Conservation (phyloP, 2,888 invertebrate species). For the Hirtodrosophila duncani region DNA sequence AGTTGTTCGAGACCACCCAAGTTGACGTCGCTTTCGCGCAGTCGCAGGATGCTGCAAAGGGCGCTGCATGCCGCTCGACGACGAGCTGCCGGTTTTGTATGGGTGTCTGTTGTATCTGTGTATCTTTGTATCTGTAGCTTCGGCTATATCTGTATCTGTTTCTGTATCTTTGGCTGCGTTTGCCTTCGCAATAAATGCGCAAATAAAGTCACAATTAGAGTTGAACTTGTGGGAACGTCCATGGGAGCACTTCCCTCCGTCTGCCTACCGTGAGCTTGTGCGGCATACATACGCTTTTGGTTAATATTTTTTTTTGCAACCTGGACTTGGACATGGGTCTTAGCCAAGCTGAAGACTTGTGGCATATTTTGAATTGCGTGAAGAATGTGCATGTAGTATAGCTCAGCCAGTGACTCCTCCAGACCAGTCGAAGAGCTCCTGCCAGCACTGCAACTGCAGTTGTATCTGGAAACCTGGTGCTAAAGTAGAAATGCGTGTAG, state of each 20-base stretch:
- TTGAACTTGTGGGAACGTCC: conserved; percentile 69
- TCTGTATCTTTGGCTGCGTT: conserved; percentile 33
- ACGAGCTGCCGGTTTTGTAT: background rate
- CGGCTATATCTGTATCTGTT: conserved; percentile 21
- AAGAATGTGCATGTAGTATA: conserved; percentile 67
- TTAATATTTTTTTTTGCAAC: conserved; percentile 45
- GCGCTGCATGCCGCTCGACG: conserved; percentile 6
- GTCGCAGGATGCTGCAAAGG: conserved; percentile 30
- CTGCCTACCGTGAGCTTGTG: conserved; percentile 27
- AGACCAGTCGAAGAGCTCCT: conserved; percentile 15
- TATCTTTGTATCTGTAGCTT: conserved; percentile 37
- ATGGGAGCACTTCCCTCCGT: too few species aligned
- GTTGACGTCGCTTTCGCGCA: conserved; percentile 52
- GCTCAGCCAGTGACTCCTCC: too few species aligned
- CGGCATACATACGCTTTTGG: conserved; percentile 46
- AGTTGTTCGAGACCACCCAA: conserved; percentile 77
- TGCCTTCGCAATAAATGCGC: conserved; percentile 73
- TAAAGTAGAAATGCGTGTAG: conserved; percentile 66
- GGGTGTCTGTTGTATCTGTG: conserved; percentile 12
- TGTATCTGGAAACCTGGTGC: conserved; percentile 33
- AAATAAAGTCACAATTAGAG: conserved; percentile 76
- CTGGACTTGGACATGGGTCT: conserved; percentile 17
- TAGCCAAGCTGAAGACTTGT: conserved; percentile 5
- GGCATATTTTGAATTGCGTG: conserved; percentile 66
- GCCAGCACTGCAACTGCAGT: conserved; percentile 24